phyloP scores from a whole-genome alignment of 30 jellyfish, hydroid and myxozoan genomes.

The Cassiopea andromeda region DNA sequence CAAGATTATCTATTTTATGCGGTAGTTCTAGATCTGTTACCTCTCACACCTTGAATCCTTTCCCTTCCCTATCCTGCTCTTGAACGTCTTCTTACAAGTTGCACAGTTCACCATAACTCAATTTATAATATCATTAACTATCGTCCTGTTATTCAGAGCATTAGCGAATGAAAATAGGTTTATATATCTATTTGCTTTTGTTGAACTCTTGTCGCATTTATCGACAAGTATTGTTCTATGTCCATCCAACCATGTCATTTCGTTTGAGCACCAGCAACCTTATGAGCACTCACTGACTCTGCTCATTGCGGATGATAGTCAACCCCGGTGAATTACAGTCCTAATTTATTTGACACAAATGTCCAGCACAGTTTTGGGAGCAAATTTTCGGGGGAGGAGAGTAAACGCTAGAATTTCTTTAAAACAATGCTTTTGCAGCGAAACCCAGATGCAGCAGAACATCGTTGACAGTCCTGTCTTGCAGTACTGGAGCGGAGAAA shows the following conservation, averaged over 20 bases:
- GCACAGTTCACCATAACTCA: slow-evolving; percentile 91
- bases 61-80: slow-evolving; percentile 83
- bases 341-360: no score
- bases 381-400: no score
- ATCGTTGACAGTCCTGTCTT: no score
- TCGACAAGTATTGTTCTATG: background rate
- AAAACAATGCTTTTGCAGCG: no score
- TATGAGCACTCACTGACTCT: slow-evolving; percentile 45
- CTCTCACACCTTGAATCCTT: slow-evolving; percentile 95
- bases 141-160: background rate
- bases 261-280: slow-evolving; percentile 36
- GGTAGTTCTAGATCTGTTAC: slow-evolving; percentile 4
- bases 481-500: no score
- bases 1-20: no score
- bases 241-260: slow-evolving; percentile 24
- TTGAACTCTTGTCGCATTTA: background rate
- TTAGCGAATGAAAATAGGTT: background rate
- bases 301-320: background rate
- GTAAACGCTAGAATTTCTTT: no score
- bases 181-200: background rate
- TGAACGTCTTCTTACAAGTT: slow-evolving; percentile 82
- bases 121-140: background rate
- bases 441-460: no score
- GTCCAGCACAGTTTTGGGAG: no score
- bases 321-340: background rate